Base-by-base conservation (phyloP, 2,113 vertebrate genomes). In the Rhagologus leucostigma region DNA sequence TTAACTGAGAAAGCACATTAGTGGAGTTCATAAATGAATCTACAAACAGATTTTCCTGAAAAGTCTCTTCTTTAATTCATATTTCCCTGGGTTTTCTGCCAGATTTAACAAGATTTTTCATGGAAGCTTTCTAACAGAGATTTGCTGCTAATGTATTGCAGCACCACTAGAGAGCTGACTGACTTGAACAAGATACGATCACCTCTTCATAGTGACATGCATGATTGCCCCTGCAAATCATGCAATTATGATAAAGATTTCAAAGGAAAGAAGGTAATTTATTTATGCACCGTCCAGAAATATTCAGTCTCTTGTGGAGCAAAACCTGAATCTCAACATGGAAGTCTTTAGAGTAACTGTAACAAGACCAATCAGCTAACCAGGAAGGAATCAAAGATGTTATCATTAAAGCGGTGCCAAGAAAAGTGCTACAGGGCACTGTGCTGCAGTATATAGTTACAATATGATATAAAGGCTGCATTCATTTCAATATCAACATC, bases 161-260 rank as follows among this genome's bases (percentile, higher is more conserved):
- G 81, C n/a, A 81, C 16, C 60, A n/a, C 21, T 27, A 41, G 47
- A 74, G 49, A 80, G 41, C 57, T 79, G 68, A 62, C 39, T 82
- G 80, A 76, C 68, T 89, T 92, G 57, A 86, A 55, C 27, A 84
- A 92, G 73, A 84, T 64, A 44, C 0, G 0, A 62, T 83, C 87
- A 59, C 49, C 23, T 84, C 69, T 73, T 82, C 62, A 70, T 78
- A 93, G 82, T 69, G 47, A 80, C 47, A 82, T 80, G 49, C 90
- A 53, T 67, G 57, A 67, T 89, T 96, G 88, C 60, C 78, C 37
- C 67, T 74, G 74, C 35, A 95, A 85, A 79, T 92, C 62, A 46
- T 69, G 42, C 70, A 87, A 95, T 92, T 94, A 70, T 35, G 84
- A 90, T 89, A 81, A 69, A 91, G 84, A 90, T 93, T 96, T 94